These are phyloP conservation scores for Melanogrammus aeglefinus DNA, from an alignment of 2,797 vertebrate species.

Conservation along the genomic window DNA sequence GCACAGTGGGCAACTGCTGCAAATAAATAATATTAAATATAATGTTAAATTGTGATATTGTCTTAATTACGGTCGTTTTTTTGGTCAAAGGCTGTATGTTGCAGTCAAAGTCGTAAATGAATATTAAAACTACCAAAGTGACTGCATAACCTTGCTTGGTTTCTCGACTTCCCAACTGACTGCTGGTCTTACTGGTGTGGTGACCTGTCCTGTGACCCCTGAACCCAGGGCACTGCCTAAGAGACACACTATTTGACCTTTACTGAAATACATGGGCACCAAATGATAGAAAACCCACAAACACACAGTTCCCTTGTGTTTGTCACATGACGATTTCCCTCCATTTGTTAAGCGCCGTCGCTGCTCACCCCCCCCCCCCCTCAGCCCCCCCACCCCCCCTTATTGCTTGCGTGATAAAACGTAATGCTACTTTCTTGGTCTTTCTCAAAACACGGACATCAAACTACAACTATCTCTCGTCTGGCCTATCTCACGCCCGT, in stretches of 20 bases:
- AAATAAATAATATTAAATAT: conserved; percentile 26
- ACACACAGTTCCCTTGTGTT: background rate
- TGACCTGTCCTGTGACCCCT: background rate
- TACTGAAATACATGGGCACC: background rate
- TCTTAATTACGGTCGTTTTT: conserved; percentile 54
- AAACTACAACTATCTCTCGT: conserved; percentile 31
- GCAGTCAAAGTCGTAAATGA: background rate
- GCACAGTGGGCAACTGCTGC: conserved; percentile 4
- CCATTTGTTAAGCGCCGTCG: background rate
- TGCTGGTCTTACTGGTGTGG: background rate
- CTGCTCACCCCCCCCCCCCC: background rate
- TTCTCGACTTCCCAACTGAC: background rate
- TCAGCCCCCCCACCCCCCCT: conserved; percentile 40
- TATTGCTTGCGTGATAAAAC: conserved; percentile 72
- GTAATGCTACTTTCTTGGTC: conserved; percentile 36
- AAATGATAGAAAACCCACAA: background rate
- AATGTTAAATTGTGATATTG: conserved; percentile 31
- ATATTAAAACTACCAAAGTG: background rate
- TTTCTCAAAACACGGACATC: conserved; percentile 31
- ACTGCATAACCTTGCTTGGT: background rate
- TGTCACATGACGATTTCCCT: no score
- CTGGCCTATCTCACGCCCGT: background rate
- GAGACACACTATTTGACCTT: background rate
- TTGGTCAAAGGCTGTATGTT: conserved; percentile 68
- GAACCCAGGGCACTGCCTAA: background rate